Evolutionary conservation across 2,113 vertebrate species (phyloP).

Genomic region (Acanthochromis polyacanthus): DNA sequence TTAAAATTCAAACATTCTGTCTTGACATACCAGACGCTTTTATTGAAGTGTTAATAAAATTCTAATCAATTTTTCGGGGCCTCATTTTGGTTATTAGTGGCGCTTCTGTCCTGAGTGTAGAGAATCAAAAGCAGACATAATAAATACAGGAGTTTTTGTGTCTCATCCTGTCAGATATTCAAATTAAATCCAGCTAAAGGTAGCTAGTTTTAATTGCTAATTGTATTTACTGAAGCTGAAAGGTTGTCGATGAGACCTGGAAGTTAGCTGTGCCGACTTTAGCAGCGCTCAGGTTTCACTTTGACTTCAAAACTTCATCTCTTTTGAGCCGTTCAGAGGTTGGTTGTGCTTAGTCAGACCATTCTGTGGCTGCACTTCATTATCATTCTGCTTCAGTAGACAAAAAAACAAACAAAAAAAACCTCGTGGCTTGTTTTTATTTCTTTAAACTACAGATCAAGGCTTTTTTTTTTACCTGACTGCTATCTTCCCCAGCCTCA

Average conservation of each 20-base stretch:
- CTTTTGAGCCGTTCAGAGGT: too few species aligned
- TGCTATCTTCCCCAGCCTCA: too few species aligned
- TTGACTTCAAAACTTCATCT: too few species aligned
- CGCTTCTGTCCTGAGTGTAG: not conserved
- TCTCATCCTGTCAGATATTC: not conserved
- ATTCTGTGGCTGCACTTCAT: too few species aligned
- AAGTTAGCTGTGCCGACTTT: not conserved
- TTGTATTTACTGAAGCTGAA: not conserved
- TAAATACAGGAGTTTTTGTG: too few species aligned
- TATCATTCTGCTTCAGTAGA: too few species aligned
- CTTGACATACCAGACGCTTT: conserved; percentile 56
- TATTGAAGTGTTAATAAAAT: conserved; percentile 63
- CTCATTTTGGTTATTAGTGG: conserved; percentile 17
- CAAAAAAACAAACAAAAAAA: too few species aligned
- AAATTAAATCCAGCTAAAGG: not conserved
- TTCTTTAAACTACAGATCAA: too few species aligned
- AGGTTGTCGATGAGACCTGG: not conserved
- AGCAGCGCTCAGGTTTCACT: not conserved
- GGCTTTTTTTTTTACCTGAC: too few species aligned
- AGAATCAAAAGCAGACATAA: not conserved
- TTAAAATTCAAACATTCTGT: conserved; percentile 69
- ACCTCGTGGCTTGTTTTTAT: too few species aligned
- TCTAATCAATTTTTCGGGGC: conserved; percentile 54
- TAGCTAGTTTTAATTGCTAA: not conserved
- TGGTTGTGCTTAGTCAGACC: too few species aligned